Evolutionary conservation across 2,113 vertebrate genomes (phyloP).

Genomic region (Periophthalmus modestus): DNA sequence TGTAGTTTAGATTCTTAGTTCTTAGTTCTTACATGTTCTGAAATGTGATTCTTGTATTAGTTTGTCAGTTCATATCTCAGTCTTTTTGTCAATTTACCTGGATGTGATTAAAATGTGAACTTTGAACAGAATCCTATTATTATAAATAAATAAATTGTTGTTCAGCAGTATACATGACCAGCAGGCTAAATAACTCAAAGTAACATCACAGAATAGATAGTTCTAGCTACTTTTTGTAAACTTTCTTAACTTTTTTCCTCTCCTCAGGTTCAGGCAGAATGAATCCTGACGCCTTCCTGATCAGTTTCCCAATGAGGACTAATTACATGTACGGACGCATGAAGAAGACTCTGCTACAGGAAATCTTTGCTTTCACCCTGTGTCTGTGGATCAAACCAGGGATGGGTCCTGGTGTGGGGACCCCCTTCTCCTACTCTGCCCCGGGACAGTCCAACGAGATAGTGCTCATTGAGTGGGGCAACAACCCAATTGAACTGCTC

Average conservation of each 20-base stretch:
- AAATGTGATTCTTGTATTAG: no score
- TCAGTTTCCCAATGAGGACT: constrained; percentile 80
- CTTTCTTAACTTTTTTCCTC: background rate
- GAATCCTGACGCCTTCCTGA: constrained; percentile 69
- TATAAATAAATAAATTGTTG: no score
- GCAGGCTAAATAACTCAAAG: no score
- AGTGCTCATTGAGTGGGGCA: constrained; percentile 82
- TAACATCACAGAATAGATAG: no score
- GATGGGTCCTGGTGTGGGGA: constrained; percentile 66
- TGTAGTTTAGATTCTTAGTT: no score
- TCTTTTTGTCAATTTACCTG: no score
- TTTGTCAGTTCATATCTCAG: no score
- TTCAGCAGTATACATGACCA: no score
- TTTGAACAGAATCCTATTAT: no score
- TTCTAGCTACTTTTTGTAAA: background rate
- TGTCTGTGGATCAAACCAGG: constrained; percentile 79
- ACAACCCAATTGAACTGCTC: constrained; percentile 79
- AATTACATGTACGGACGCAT: constrained; percentile 81
- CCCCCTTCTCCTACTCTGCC: constrained; percentile 80
- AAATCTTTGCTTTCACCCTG: constrained; percentile 80
- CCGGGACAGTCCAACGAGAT: constrained; percentile 80
- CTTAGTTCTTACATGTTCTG: no score
- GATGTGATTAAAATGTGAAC: no score
- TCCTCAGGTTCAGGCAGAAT: constrained; percentile 60
- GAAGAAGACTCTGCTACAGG: constrained; percentile 74